Evolutionary conservation across 2,113 vertebrate genomes (phyloP), one percentile per base, ranked within the genome.

Genomic region (Elephas maximus): DNA sequence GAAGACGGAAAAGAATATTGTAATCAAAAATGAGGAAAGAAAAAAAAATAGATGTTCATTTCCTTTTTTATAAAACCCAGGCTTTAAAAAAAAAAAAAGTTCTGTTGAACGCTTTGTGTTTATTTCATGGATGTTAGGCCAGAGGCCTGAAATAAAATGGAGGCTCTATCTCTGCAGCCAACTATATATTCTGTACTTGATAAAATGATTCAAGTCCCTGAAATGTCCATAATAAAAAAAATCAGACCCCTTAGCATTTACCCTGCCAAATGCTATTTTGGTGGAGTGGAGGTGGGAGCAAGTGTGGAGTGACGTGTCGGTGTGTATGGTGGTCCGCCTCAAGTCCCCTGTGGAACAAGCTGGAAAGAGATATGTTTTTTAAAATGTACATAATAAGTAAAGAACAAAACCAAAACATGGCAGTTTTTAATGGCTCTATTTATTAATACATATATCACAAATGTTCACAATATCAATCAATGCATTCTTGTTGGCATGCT

Each of bases 371-470:
- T 62, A 6, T 7, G 7, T 77, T 18, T 78, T 85, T 82, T 4
- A 91, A 88, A 90, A 92, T 30, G 73, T 84, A 51, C 23, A 41
- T 21, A 80, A 69, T 73, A 96, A 73, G 15, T 45, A 24, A 98
- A 98, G 96, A 98, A 98, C 0, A 53, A 96, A 97, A 96, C 77
- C 78, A 98, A 97, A 97, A 97, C 98, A 23, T 97, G 96, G 80
- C 95, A 97, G 98, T 98, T 98, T 96, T 97, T 98, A 98, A 98
- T 98, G 98, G 98, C 98, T 99, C 99, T 98, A 99, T 99, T 99
- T 99, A 99, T 99, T 99, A 99, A 99, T 99, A 99, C 98, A 98
- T 99, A 99, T 99, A 99, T 99, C 99, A 99, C 99, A 99, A 99
- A 99, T 99, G 99, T 99, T 99, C 99, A 99, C 99, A 99, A 99